Evolutionary conservation across 2,888 invertebrate species (phyloP).

Genomic region (Agriopis aurantiaria): DNA sequence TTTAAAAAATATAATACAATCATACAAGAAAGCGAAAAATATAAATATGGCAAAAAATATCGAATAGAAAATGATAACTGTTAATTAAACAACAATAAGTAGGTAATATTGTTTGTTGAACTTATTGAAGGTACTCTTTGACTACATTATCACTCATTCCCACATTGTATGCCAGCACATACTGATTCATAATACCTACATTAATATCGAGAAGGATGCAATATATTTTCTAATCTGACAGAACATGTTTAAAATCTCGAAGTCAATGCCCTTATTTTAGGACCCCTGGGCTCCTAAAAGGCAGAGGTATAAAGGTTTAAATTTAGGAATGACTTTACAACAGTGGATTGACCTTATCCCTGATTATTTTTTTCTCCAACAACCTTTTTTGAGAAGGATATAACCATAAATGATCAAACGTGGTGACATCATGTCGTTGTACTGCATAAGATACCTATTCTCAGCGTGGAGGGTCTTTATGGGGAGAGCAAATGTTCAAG

Average conservation of each 20-base stretch:
- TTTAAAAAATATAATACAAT: too few relatives aligned
- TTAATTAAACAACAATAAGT: background rate
- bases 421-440: background rate
- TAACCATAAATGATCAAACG: background rate
- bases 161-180: background rate
- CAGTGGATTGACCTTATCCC: constrained; percentile 36
- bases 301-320: constrained; percentile 34
- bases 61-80: background rate
- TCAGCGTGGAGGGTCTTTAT: background rate
- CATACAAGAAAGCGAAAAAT: too few relatives aligned
- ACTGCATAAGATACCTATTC: background rate
- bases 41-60: background rate
- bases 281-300: constrained; percentile 28
- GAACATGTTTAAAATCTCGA: constrained; percentile 4
- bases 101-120: too few relatives aligned
- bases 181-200: background rate
- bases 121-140: too few relatives aligned
- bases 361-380: constrained; percentile 32
- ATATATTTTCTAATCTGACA: constrained; percentile 10
- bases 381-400: constrained; percentile 2
- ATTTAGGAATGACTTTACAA: constrained; percentile 37
- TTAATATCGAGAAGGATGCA: background rate
- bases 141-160: background rate
- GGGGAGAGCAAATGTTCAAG: background rate
- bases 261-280: constrained; percentile 33